Percentiles rank a stretch among this genome's conserved stretches.
Evolutionary conservation across 2,888 invertebrate species (phyloP).

Genomic region (Hecatera dysodea): DNA sequence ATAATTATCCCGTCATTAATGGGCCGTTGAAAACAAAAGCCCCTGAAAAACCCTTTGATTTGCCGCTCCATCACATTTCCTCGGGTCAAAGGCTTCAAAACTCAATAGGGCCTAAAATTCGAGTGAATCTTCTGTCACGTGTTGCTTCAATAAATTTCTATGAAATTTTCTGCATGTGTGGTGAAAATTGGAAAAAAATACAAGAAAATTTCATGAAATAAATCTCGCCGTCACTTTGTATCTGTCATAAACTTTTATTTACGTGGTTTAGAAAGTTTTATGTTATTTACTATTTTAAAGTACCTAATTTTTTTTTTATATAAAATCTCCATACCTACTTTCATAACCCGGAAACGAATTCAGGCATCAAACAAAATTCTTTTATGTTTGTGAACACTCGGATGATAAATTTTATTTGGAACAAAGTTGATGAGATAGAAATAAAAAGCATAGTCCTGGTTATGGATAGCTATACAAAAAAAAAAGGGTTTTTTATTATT

Average conservation of each 20-base stretch:
- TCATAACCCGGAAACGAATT: conserved; percentile 44
- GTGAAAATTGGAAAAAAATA: conserved; percentile 43
- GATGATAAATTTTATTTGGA: conserved; percentile 48
- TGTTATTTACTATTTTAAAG: not conserved
- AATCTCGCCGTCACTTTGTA: not conserved
- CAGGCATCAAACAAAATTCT: conserved; percentile 27
- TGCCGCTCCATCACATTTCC: conserved; percentile 88
- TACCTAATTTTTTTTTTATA: not conserved
- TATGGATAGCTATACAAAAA: not conserved
- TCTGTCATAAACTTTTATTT: not conserved
- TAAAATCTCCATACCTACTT: conserved; percentile 1
- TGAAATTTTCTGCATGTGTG: conserved; percentile 59
- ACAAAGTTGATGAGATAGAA: conserved; percentile 7
- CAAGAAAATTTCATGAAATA: conserved; percentile 2
- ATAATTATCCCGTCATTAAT: conserved; percentile 82
- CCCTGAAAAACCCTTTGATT: conserved; percentile 88
- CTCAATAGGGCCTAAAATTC: conserved; percentile 85
- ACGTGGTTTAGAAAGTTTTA: conserved; percentile 8
- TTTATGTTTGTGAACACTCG: conserved; percentile 49
- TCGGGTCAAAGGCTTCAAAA: conserved; percentile 83
- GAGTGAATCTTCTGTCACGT: conserved; percentile 71
- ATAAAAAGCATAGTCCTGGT: conserved; percentile 21
- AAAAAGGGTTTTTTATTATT: conserved; percentile 6
- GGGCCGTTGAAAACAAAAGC: conserved; percentile 80
- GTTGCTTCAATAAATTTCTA: conserved; percentile 67